Percentiles rank a stretch among this genome's conserved stretches.
Conservation (phyloP, 2,888 invertebrate species). For the Mystacides longicornis region DNA sequence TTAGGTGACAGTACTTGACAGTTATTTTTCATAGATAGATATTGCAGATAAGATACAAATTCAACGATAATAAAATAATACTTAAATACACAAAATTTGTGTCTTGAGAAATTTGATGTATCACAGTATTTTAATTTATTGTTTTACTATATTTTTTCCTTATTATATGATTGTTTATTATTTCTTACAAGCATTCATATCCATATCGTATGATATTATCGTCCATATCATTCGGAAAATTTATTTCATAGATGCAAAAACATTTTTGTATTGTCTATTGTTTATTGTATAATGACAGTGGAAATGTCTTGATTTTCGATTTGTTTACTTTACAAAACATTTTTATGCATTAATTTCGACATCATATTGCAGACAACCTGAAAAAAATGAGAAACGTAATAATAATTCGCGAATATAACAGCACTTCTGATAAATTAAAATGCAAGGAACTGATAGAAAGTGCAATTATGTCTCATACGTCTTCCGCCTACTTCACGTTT, state of each 20-base stretch:
- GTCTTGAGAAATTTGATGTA: no score
- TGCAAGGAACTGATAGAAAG: constrained; percentile 16
- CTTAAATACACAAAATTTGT: no score
- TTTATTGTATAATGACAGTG: background rate
- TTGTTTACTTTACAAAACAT: background rate
- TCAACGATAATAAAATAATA: no score
- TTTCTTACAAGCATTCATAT: no score
- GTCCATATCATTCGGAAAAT: no score
- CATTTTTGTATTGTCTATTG: no score
- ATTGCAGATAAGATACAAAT: no score
- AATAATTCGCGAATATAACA: constrained; percentile 16
- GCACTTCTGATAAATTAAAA: constrained; percentile 9
- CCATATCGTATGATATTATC: no score
- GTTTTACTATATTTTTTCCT: no score
- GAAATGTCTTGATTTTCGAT: background rate
- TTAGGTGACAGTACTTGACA: background rate
- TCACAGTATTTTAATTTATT: no score
- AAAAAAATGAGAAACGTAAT: constrained; percentile 19
- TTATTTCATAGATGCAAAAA: no score
- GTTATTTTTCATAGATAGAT: background rate
- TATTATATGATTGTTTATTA: no score
- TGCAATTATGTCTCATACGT: constrained; percentile 19
- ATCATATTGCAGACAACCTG: background rate
- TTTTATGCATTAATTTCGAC: background rate
- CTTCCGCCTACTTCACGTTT: constrained; percentile 21